A percentile compares a stretch with the other conserved stretches of the same genome.
phyloP scores from a whole-genome alignment of 2,888 invertebrate species.

The Nebria salina region DNA sequence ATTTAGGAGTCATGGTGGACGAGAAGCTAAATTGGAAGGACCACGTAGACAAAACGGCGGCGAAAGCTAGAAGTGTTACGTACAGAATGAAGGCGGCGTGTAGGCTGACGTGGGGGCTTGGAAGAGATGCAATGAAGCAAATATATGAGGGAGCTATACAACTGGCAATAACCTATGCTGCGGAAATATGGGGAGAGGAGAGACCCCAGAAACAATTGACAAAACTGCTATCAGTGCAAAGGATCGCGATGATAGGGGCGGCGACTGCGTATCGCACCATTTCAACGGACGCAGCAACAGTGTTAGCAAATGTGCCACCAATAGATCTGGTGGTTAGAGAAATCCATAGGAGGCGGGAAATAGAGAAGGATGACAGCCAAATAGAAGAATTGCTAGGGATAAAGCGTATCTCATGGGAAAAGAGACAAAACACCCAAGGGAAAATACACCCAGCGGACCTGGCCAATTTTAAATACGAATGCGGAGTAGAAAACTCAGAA shows the following conservation, averaged over 20 bases:
- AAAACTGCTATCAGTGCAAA: conserved; percentile 16
- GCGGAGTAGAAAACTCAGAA: not conserved
- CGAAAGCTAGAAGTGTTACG: not conserved
- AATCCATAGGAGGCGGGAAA: not conserved
- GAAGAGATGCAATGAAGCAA: not conserved
- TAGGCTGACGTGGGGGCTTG: not conserved
- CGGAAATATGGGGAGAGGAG: not conserved
- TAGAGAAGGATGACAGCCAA: not conserved
- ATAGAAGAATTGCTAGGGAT: not conserved
- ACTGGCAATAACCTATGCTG: not conserved
- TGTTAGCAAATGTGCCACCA: not conserved
- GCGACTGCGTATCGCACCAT: conserved; percentile 25
- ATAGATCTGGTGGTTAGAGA: not conserved
- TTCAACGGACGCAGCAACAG: conserved; percentile 10
- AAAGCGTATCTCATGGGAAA: not conserved
- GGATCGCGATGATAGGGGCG: conserved; percentile 12
- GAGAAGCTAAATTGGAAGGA: not conserved
- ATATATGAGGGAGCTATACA: not conserved
- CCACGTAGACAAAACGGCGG: not conserved
- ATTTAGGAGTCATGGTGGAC: not conserved
- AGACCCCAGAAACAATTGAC: not conserved
- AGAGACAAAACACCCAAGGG: not conserved
- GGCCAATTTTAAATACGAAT: not conserved
- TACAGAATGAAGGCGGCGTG: not conserved
- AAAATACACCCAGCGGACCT: not conserved